phyloP scores from a whole-genome alignment of 2,113 vertebrate species.

The Sporophila hypoxantha region DNA sequence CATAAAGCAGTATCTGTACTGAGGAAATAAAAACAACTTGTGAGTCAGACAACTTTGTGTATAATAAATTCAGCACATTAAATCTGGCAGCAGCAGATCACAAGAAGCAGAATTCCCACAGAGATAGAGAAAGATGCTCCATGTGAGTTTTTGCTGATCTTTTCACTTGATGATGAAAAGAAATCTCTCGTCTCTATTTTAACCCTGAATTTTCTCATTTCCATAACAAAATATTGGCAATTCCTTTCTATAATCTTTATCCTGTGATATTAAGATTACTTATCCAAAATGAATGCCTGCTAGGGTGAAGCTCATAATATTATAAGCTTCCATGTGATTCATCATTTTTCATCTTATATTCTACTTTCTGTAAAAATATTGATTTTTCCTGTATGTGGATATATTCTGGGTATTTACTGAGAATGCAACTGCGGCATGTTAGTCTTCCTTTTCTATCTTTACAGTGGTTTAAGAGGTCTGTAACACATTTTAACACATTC shows the following conservation, averaged over 20 bases:
- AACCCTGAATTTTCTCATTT: slow-evolving; percentile 50
- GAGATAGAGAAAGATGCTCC: slow-evolving; percentile 42
- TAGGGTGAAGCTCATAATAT: slow-evolving; percentile 1
- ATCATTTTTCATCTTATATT: background rate
- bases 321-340: slow-evolving; percentile 9
- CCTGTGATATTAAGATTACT: slow-evolving; percentile 34
- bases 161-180: slow-evolving; percentile 39
- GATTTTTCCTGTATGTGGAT: background rate
- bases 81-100: slow-evolving; percentile 45
- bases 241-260: slow-evolving; percentile 33
- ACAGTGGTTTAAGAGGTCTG: background rate
- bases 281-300: slow-evolving; percentile 37
- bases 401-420: background rate
- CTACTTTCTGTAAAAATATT: slow-evolving; percentile 28
- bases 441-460: background rate
- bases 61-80: slow-evolving; percentile 56
- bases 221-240: slow-evolving; percentile 51
- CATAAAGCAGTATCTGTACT: background rate
- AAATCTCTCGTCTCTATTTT: background rate
- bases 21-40: slow-evolving; percentile 2
- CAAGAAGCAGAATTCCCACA: slow-evolving; percentile 52
- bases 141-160: slow-evolving; percentile 49
- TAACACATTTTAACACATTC: background rate
- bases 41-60: slow-evolving; percentile 5
- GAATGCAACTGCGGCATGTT: background rate